Evolutionary conservation across 1,140 invertebrate species (phyloP), one percentile per base, ranked within the genome.

Genomic region (Drosophila leontia): DNA sequence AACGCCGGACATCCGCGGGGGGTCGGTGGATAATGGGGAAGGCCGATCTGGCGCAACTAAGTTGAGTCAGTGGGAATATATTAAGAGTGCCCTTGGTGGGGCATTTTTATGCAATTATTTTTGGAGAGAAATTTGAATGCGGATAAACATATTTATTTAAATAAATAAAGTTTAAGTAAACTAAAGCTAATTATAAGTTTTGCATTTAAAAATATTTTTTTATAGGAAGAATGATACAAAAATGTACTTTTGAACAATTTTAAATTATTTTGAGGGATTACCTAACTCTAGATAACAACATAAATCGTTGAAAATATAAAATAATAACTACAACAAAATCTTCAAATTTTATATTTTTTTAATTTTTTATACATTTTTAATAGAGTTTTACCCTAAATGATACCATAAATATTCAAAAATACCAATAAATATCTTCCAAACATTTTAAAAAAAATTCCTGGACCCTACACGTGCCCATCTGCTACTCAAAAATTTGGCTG

Each of bases 1-100:
- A 70, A 78, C 50, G 76, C 58, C 56, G 44, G 58, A 63, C 78
- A 65, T 71, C 39, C 53, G 51, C 53, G 41, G 57, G 23, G 7
- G 15, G 11, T 4, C 13, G 37, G 55, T 23, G 62, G 56, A 4
- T 42, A 63, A 41, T 53, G 45, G 59, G 45, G 37, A 44, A 29
- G 39, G 35, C 6, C 34, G 57, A 58, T 67, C 39, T 47, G 63
- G 42, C 35, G 68, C 68, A 42, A 45, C 62, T 15, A 67, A 71
- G 35, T 65, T 69, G 65, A 74, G 45, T 61, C 71, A 75, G 58
- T 42, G 48, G 15, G 37, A 41, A 62, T 45, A 37, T 62, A 29
- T 55, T 35, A 7, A 26, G 17, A 13, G 44, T 9, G 67, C 62
- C 37, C 17, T 48, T 53, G 45, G 12, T 12, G 39, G 45, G 35